These are phyloP conservation scores for Drosophila fuyamai DNA, from an alignment of 1,140 invertebrate species.

Conservation along the genomic window DNA sequence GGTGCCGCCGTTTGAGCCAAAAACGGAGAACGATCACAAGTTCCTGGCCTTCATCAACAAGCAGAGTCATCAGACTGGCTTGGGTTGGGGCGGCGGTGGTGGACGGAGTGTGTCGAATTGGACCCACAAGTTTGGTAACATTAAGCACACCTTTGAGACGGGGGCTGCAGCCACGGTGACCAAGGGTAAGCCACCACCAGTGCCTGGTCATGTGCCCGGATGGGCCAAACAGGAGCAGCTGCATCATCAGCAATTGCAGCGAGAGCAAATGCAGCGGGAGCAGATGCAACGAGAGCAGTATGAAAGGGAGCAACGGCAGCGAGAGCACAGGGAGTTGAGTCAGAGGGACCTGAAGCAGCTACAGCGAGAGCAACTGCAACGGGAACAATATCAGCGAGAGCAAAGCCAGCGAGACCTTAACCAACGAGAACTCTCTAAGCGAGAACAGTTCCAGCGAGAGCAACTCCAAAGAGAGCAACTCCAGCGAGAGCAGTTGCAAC, in stretches of 20 bases:
- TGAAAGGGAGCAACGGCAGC: slow-evolving; percentile 32
- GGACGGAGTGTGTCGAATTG: slow-evolving; percentile 86
- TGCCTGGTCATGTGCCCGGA: slow-evolving; percentile 56
- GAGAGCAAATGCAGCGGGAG: slow-evolving; percentile 43
- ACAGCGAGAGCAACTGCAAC: slow-evolving; percentile 28
- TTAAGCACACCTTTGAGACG: slow-evolving; percentile 93
- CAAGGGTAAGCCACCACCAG: slow-evolving; percentile 69
- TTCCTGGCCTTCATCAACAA: slow-evolving; percentile 93
- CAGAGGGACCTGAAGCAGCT: slow-evolving; percentile 21
- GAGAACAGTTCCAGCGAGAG: slow-evolving; percentile 39
- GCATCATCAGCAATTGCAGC: slow-evolving; percentile 43
- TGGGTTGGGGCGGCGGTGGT: slow-evolving; percentile 80
- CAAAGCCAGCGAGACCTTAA: slow-evolving; percentile 11
- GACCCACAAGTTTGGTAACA: slow-evolving; percentile 92
- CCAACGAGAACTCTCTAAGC: slow-evolving; percentile 25
- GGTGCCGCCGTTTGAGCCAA: slow-evolving; percentile 90
- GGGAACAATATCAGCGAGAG: slow-evolving; percentile 21
- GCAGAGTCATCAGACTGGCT: slow-evolving; percentile 86
- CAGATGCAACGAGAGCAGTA: slow-evolving; percentile 46
- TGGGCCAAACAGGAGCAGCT: slow-evolving; percentile 85
- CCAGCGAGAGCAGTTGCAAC: slow-evolving; percentile 26
- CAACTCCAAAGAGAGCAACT: slow-evolving; percentile 34
- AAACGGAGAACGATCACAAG: slow-evolving; percentile 93
- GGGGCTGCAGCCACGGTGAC: slow-evolving; percentile 64
- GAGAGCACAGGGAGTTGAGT: slow-evolving; percentile 23